Conservation (phyloP, 2,797 vertebrate species). For the Zalophus californianus region DNA sequence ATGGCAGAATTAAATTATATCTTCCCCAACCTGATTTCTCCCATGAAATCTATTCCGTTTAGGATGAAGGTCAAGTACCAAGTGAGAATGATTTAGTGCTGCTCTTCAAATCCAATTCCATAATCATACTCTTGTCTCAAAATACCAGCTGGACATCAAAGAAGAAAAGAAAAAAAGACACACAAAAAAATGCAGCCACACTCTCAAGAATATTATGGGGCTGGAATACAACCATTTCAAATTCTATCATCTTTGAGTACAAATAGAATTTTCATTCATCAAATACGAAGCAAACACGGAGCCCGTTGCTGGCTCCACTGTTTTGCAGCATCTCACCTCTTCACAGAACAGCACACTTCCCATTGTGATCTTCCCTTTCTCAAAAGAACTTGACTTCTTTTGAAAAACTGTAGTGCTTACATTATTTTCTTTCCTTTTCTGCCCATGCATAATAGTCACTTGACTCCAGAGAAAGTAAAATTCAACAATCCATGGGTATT, state of each 20-base stretch:
- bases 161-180: slow-evolving; percentile 27
- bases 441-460: slow-evolving; percentile 55
- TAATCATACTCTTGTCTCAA: slow-evolving; percentile 71
- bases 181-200: slow-evolving; percentile 15
- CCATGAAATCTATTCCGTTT: slow-evolving; percentile 74
- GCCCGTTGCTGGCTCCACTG: not conserved
- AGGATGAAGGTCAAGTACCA: slow-evolving; percentile 72
- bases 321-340: not conserved
- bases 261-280: slow-evolving; percentile 68
- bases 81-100: slow-evolving; percentile 71
- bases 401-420: slow-evolving; percentile 32
- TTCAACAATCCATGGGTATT: not conserved
- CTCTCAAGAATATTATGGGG: slow-evolving; percentile 56
- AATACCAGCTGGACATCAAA: slow-evolving; percentile 70
- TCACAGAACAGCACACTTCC: not conserved
- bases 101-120: slow-evolving; percentile 71
- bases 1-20: slow-evolving; percentile 70
- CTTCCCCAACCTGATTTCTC: slow-evolving; percentile 66
- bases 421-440: slow-evolving; percentile 58
- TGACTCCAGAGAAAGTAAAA: slow-evolving; percentile 69
- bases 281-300: slow-evolving; percentile 16
- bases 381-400: slow-evolving; percentile 60
- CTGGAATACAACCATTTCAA: slow-evolving; percentile 66
- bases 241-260: slow-evolving; percentile 64
- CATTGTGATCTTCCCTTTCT: not conserved